phyloP scores from a whole-genome alignment of 2,113 vertebrate species.

The Mobula birostris region DNA sequence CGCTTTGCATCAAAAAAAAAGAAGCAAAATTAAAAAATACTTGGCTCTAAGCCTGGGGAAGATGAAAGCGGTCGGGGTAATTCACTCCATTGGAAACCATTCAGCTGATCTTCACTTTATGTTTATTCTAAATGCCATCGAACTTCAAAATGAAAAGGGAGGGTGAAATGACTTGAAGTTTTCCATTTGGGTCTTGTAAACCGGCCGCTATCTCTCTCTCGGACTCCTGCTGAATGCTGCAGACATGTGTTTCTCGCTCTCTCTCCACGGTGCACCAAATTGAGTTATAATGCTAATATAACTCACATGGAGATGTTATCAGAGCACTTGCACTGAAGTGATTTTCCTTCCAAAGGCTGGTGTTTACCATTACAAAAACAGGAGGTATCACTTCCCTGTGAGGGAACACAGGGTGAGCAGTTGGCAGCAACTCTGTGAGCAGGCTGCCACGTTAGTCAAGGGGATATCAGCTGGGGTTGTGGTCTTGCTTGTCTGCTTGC shows the following conservation, averaged over 20 bases:
- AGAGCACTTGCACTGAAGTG: not conserved
- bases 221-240: not conserved
- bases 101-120: not conserved
- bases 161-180: not conserved
- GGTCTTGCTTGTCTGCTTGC: not conserved
- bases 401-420: not conserved
- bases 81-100: not conserved
- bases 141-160: not conserved
- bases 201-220: not conserved
- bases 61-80: conserved; percentile 15
- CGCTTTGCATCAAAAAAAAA: not conserved
- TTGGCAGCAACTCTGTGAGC: no score
- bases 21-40: not conserved
- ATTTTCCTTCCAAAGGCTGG: not conserved
- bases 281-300: not conserved
- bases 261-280: not conserved
- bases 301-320: conserved; percentile 30
- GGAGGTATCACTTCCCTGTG: not conserved
- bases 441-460: not conserved
- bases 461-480: not conserved
- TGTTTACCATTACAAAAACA: conserved; percentile 6
- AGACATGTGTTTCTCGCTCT: not conserved
- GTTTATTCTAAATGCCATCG: conserved; percentile 13
- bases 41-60: not conserved
- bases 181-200: not conserved